Conservation (phyloP, 2,797 vertebrate species). For the Notolabrus celidotus region DNA sequence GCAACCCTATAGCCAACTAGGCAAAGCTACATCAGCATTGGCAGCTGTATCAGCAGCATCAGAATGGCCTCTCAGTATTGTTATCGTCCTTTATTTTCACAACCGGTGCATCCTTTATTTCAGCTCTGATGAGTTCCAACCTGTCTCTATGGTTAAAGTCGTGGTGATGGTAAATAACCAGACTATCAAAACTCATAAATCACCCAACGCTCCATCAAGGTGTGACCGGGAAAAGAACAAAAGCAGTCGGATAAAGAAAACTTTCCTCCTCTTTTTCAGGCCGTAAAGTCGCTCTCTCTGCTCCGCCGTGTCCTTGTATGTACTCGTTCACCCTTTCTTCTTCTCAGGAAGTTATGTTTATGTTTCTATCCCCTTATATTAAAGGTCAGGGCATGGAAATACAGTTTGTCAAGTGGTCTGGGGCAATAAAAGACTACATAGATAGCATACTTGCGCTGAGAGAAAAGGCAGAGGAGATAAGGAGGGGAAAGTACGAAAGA, state of each 20-base stretch:
- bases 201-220: background rate
- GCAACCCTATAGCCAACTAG: too few relatives aligned
- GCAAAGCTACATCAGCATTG: too few relatives aligned
- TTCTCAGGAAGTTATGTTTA: constrained; percentile 30
- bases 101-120: too few relatives aligned
- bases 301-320: constrained; percentile 31
- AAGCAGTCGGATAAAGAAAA: background rate
- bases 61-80: too few relatives aligned
- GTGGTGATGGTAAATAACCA: background rate
- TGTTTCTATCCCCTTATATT: constrained; percentile 39
- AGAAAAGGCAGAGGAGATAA: constrained; percentile 20
- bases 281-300: background rate
- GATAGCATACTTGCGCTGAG: constrained; percentile 19
- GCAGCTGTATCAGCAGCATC: too few relatives aligned
- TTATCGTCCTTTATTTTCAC: too few relatives aligned
- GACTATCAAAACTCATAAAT: background rate
- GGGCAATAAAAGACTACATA: constrained; percentile 8
- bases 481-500: constrained; percentile 10
- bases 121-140: too few relatives aligned
- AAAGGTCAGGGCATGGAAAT: constrained; percentile 47
- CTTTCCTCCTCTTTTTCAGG: background rate
- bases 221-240: background rate
- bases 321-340: constrained; percentile 9
- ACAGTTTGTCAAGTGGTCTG: constrained; percentile 28
- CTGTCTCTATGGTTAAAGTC: too few relatives aligned